Evolutionary conservation across 1,140 invertebrate genomes (phyloP), one percentile per base, ranked within the genome.

Genomic region (Caenorhabditis elegans): DNA sequence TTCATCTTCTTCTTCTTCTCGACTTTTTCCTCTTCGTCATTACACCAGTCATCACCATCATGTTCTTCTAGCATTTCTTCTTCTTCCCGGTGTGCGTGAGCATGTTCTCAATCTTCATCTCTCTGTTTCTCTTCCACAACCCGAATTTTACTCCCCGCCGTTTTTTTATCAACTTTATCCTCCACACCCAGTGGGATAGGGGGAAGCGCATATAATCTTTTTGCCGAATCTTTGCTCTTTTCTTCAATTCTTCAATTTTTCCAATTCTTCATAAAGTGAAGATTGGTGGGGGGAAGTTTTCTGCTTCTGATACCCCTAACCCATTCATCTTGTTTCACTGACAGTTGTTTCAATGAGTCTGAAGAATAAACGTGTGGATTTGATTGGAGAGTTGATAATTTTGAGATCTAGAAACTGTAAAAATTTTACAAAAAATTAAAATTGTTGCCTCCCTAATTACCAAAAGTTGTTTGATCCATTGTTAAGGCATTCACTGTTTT

Each of bases 21-120:
- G 24, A 19, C 24, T n/a, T 34, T 36, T 31, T 60, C 53, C 10
- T 36, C 28, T 15, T 70, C 60, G 34, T 39, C 60, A 70, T 70
- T 70, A 70, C 60, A 70, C 60, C 60, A 70, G 60, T 70, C 60
- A 70, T 60, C 53, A 60, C 53, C 26, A 60, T 70, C 60, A 39
- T 70, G 60, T 70, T 70, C 60, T 70, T 70, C 19, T 70, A 31
- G 11, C 10, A 39, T 34, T 70, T 70, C 60, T 22, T 60, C 31
- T 70, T 39, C 3, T 15, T 49, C 47, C n/a, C 6, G n/a, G 47
- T 49, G 47, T 34, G 6, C n/a, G 49, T 51, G 53, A 31, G 53
- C 60, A 39, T 39, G 34, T 70, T 70, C 60, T 39, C 34, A 39
- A 39, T 70, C 60, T 70, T 70, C 60, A 70, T 70, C n/a, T 70